Evolutionary conservation across 2,888 invertebrate genomes (phyloP).

Genomic region (Plusia festucae): DNA sequence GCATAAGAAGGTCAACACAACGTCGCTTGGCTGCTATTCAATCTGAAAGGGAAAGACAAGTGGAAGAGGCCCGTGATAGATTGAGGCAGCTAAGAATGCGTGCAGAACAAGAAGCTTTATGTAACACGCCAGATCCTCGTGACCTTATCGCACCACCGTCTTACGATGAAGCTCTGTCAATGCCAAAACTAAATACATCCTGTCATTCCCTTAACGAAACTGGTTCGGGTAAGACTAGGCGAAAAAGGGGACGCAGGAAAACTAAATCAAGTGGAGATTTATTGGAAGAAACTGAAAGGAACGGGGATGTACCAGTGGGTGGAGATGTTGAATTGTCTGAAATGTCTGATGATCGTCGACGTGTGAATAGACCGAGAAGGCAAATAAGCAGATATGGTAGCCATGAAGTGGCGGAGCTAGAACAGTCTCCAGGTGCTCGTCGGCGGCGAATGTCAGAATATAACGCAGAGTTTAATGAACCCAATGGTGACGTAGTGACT

Average conservation of each 20-base stretch:
- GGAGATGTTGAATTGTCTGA: constrained; percentile 77
- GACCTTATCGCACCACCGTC: constrained; percentile 92
- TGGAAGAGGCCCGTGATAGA: constrained; percentile 89
- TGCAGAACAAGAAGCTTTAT: constrained; percentile 87
- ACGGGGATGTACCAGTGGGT: constrained; percentile 75
- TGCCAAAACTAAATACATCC: constrained; percentile 92
- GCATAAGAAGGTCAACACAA: constrained; percentile 88
- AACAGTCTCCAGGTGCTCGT: constrained; percentile 83
- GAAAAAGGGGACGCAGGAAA: constrained; percentile 83
- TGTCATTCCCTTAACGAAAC: constrained; percentile 88
- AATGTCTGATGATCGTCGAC: constrained; percentile 66
- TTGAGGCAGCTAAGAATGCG: constrained; percentile 87
- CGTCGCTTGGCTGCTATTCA: constrained; percentile 85
- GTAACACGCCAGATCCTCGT: constrained; percentile 91
- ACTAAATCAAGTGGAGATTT: constrained; percentile 87
- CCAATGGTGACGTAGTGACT: constrained; percentile 65
- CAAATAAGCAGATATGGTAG: constrained; percentile 78
- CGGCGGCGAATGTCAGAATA: constrained; percentile 82
- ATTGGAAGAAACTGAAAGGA: constrained; percentile 83
- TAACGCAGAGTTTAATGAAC: constrained; percentile 57
- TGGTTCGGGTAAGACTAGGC: constrained; percentile 80
- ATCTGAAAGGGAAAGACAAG: constrained; percentile 88
- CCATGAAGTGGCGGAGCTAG: constrained; percentile 84
- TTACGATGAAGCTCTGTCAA: constrained; percentile 93
- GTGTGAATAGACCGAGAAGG: constrained; percentile 66